Evolutionary conservation across 2,888 invertebrate genomes (phyloP).

Genomic region (Parnassius glacialis): DNA sequence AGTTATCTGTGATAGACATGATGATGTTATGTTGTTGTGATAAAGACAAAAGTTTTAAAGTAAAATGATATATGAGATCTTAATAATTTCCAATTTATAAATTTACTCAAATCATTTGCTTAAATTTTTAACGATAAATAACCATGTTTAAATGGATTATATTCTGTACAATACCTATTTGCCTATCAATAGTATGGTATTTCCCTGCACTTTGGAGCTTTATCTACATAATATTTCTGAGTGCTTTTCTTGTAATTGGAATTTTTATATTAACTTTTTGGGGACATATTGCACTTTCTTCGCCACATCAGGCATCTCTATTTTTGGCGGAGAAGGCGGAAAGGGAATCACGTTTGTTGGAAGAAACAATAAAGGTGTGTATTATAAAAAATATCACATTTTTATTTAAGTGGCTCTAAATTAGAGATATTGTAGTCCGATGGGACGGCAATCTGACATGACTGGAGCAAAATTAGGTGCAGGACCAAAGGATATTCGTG

Average conservation of each 20-base stretch:
- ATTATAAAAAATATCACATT: constrained; percentile 3
- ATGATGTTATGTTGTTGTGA: constrained; percentile 11
- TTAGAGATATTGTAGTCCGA: too few species aligned
- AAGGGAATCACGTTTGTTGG: constrained; percentile 82
- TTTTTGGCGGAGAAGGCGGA: constrained; percentile 81
- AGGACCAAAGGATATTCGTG: too few species aligned
- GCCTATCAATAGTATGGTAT: constrained; percentile 55
- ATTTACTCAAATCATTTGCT: neutral
- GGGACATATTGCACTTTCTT: constrained; percentile 84
- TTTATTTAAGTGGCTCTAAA: neutral
- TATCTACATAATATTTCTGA: constrained; percentile 52
- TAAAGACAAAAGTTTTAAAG: neutral
- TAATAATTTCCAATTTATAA: neutral
- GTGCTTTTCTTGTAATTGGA: constrained; percentile 48
- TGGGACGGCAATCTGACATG: too few species aligned
- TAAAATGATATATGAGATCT: constrained; percentile 11
- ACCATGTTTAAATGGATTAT: constrained; percentile 58
- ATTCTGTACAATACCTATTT: constrained; percentile 48
- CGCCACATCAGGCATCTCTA: constrained; percentile 83
- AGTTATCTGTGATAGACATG: too few species aligned
- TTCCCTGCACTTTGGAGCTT: constrained; percentile 58
- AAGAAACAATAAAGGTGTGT: constrained; percentile 82
- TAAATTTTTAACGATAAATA: constrained; percentile 24
- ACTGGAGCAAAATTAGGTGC: too few species aligned
- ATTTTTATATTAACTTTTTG: constrained; percentile 73